A percentile compares a stretch with the other conserved stretches of the same genome.
phyloP scores from a whole-genome alignment of 2,888 invertebrate species.

The Eumacrocentrus americanus region DNA sequence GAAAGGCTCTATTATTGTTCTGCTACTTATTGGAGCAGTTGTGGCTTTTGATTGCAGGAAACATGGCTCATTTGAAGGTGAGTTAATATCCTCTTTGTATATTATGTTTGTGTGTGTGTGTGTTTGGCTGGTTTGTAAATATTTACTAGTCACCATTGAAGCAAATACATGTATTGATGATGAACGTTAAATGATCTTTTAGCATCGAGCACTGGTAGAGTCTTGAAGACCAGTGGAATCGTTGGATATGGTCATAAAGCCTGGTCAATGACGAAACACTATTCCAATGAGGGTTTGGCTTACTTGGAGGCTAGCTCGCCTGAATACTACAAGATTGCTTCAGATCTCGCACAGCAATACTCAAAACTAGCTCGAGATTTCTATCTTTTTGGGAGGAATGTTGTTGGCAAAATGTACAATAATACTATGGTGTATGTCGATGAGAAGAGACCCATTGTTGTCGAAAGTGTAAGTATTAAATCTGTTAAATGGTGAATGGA shows the following conservation, averaged over 20 bases:
- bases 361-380: constrained; percentile 68
- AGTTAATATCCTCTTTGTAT: constrained; percentile 54
- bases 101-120: constrained; percentile 6
- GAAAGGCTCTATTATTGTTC: constrained; percentile 68
- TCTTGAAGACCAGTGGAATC: constrained; percentile 71
- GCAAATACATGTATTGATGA: constrained; percentile 6
- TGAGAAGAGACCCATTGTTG: constrained; percentile 65
- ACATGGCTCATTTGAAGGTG: constrained; percentile 73
- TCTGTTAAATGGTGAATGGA: too few relatives aligned
- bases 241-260: constrained; percentile 70
- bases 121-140: background rate
- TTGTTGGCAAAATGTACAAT: constrained; percentile 62
- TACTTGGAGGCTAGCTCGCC: constrained; percentile 75
- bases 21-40: constrained; percentile 67
- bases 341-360: constrained; percentile 69
- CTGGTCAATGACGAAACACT: constrained; percentile 68
- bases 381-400: constrained; percentile 65
- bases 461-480: constrained; percentile 64
- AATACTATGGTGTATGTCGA: constrained; percentile 64
- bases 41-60: constrained; percentile 71
- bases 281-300: constrained; percentile 69
- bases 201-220: constrained; percentile 72
- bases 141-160: constrained; percentile 11
- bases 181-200: background rate
- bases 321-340: constrained; percentile 67